Evolutionary conservation across 1,140 invertebrate genomes (phyloP).

Genomic region (Odontomachus brunneus): DNA sequence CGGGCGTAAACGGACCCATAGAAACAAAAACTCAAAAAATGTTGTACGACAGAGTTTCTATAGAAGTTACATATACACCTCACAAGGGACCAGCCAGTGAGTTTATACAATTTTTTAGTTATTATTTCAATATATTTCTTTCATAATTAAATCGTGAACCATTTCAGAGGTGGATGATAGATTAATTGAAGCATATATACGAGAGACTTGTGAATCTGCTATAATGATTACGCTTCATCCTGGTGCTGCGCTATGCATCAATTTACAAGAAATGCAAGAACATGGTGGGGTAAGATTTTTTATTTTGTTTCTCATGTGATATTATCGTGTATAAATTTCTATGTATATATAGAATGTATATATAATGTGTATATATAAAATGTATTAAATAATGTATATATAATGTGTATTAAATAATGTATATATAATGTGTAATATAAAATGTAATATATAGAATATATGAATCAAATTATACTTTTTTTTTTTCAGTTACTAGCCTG

Average conservation of each 20-base stretch:
- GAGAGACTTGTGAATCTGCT: slow-evolving; percentile 91
- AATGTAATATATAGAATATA: background rate
- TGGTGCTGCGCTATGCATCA: slow-evolving; percentile 90
- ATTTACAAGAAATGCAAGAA: slow-evolving; percentile 95
- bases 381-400: no score
- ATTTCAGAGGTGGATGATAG: slow-evolving; percentile 89
- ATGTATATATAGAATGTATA: slow-evolving; percentile 9
- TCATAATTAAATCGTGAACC: slow-evolving; percentile 51
- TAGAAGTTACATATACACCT: slow-evolving; percentile 92
- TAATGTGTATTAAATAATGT: no score
- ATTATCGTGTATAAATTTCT: background rate
- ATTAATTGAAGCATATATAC: slow-evolving; percentile 91
- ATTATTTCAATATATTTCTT: background rate
- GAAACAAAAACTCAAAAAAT: slow-evolving; percentile 92
- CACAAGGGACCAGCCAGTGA: slow-evolving; percentile 91
- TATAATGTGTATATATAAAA: background rate
- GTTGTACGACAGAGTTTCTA: slow-evolving; percentile 90
- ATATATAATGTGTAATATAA: background rate
- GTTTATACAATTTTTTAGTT: slow-evolving; percentile 65
- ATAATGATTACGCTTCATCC: slow-evolving; percentile 91
- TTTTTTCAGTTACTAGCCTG: slow-evolving; percentile 90
- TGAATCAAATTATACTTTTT: slow-evolving; percentile 27
- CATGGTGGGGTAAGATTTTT: slow-evolving; percentile 90
- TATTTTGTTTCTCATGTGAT: slow-evolving; percentile 32
- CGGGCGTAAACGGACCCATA: slow-evolving; percentile 93